Evolutionary conservation across 2,888 invertebrate genomes (phyloP).

Genomic region (Aleiodes leptofemur): DNA sequence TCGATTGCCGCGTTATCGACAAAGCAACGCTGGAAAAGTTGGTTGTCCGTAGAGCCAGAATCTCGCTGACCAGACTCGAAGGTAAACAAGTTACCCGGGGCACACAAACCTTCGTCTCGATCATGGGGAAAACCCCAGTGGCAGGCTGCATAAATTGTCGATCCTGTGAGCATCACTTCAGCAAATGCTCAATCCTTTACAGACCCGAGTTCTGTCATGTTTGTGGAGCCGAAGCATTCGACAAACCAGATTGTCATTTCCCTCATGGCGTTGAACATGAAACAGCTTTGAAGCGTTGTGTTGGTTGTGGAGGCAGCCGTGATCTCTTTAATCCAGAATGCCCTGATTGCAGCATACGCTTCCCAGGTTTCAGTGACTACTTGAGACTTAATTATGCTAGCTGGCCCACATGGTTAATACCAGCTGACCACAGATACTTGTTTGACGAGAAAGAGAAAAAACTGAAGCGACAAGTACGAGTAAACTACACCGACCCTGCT

Average conservation of each 20-base stretch:
- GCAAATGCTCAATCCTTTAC: neutral
- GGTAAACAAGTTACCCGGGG: no score
- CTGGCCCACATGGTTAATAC: constrained; percentile 34
- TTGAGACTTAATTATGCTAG: constrained; percentile 39
- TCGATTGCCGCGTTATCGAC: no score
- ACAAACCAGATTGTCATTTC: neutral
- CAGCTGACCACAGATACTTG: constrained; percentile 33
- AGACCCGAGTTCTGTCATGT: neutral
- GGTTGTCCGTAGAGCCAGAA: no score
- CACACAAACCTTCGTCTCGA: no score
- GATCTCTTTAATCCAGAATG: neutral
- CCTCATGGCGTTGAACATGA: no score
- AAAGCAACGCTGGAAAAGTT: no score
- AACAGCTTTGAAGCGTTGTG: neutral
- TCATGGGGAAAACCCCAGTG: no score
- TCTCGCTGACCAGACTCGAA: no score
- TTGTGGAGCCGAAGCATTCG: neutral
- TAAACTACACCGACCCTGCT: no score
- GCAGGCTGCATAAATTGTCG: no score
- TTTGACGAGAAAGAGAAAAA: neutral
- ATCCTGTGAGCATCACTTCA: neutral
- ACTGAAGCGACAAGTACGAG: no score
- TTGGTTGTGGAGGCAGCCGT: neutral
- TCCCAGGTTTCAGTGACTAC: constrained; percentile 22
- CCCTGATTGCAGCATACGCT: constrained; percentile 10